phyloP scores from a whole-genome alignment of 2,113 vertebrate genomes.

The Seriola aureovittata region DNA sequence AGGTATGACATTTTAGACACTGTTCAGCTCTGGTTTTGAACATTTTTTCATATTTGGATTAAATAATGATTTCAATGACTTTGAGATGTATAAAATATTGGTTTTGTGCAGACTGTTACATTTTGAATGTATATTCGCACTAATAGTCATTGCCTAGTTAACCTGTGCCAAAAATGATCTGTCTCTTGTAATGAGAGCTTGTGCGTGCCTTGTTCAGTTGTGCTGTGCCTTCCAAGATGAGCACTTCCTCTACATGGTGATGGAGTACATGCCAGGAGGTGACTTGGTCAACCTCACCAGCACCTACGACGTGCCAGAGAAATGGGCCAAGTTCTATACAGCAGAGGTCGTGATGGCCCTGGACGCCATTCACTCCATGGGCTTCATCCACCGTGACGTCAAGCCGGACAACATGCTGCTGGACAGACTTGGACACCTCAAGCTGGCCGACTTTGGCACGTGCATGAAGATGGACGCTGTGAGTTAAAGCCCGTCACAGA shows the following conservation, averaged over 20 bases:
- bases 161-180: too few species aligned
- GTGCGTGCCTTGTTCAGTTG: slow-evolving; percentile 82
- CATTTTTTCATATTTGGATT: not conserved
- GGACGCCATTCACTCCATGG: slow-evolving; percentile 99
- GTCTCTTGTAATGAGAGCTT: not conserved
- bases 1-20: slow-evolving; percentile 84
- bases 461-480: slow-evolving; percentile 99
- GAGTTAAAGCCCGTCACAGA: slow-evolving; percentile 69
- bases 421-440: slow-evolving; percentile 94
- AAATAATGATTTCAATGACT: not conserved
- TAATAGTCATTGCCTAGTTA: not conserved
- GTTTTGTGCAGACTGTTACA: not conserved
- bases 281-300: slow-evolving; percentile 99
- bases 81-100: not conserved
- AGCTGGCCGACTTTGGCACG: slow-evolving; percentile 98
- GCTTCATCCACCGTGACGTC: slow-evolving; percentile 97
- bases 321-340: slow-evolving; percentile 99
- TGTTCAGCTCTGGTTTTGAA: not conserved
- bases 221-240: slow-evolving; percentile 99
- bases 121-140: not conserved
- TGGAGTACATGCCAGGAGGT: slow-evolving; percentile 99
- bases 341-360: slow-evolving; percentile 98
- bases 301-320: slow-evolving; percentile 98
- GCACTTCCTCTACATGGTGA: slow-evolving; percentile 98
- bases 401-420: slow-evolving; percentile 99